Conservation (phyloP, 2,113 vertebrate genomes). For the Melanocharis versteri region DNA sequence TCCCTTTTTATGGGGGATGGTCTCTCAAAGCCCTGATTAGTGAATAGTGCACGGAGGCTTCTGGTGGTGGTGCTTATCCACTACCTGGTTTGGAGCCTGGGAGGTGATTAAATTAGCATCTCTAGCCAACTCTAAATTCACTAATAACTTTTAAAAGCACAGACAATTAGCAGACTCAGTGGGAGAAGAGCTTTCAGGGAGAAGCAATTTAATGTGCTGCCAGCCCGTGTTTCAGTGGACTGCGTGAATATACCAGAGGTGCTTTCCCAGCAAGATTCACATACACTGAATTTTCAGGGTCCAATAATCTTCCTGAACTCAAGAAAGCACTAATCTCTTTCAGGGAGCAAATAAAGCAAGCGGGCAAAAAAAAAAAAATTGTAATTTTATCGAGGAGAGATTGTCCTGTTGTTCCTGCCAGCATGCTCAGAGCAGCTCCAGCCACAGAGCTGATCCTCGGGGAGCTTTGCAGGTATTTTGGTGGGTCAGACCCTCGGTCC, state of each 20-base stretch:
- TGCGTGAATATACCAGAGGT: neutral
- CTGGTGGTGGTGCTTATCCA: neutral
- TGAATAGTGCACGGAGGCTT: neutral
- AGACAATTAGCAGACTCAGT: conserved; percentile 39
- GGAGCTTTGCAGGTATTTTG: neutral
- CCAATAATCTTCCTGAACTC: neutral
- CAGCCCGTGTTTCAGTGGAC: neutral
- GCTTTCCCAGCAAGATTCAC: neutral
- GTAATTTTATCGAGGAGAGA: neutral
- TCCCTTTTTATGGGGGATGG: neutral
- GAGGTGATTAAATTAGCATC: neutral
- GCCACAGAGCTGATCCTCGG: neutral
- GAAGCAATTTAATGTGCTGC: conserved; percentile 6
- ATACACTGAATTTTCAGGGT: neutral
- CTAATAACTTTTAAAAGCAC: conserved; percentile 32
- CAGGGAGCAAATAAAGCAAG: neutral
- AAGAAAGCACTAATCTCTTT: neutral
- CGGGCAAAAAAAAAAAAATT: neutral
- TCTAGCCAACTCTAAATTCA: neutral
- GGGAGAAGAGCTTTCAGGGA: conserved; percentile 21
- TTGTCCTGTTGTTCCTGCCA: neutral
- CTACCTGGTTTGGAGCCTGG: neutral
- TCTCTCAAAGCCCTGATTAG: neutral
- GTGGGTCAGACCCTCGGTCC: neutral
- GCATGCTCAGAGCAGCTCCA: neutral